Evolutionary conservation across 2,113 vertebrate genomes (phyloP).

Genomic region (Corynorhinus townsendii): DNA sequence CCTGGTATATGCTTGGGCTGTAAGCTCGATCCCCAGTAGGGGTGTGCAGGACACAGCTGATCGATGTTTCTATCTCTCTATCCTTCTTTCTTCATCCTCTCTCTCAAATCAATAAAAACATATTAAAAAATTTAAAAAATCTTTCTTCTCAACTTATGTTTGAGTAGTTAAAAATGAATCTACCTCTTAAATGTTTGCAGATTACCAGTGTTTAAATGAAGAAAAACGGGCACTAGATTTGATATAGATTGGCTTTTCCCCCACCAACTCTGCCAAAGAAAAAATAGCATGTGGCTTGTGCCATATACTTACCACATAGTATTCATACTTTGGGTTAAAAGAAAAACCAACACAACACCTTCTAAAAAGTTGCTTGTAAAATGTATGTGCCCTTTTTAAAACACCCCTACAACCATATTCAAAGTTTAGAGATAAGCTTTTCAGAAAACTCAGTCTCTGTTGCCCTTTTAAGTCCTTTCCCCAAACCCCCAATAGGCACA

Average conservation of each 20-base stretch:
- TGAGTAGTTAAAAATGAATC: slow-evolving; percentile 23
- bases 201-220: background rate
- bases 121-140: background rate
- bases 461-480: background rate
- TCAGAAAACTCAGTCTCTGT: slow-evolving; percentile 5
- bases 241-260: background rate
- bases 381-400: background rate
- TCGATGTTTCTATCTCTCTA: too few relatives aligned
- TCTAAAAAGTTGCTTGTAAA: slow-evolving; percentile 44
- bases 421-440: slow-evolving; percentile 43
- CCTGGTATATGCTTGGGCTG: too few relatives aligned
- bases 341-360: background rate
- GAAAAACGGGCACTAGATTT: background rate
- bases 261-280: background rate
- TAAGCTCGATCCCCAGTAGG: too few relatives aligned
- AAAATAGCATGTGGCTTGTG: slow-evolving; percentile 57
- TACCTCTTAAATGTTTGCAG: background rate
- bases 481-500: background rate
- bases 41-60: too few relatives aligned
- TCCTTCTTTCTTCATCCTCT: too few relatives aligned
- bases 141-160: background rate
- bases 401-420: background rate
- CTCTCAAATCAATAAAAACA: too few relatives aligned
- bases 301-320: slow-evolving; percentile 66
- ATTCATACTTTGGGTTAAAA: slow-evolving; percentile 62